Percentiles rank a stretch among this genome's conserved stretches.
These are phyloP conservation scores for Pseudobourletiella spinata DNA, from an alignment of 1,140 invertebrate species.

Conservation along the genomic window DNA sequence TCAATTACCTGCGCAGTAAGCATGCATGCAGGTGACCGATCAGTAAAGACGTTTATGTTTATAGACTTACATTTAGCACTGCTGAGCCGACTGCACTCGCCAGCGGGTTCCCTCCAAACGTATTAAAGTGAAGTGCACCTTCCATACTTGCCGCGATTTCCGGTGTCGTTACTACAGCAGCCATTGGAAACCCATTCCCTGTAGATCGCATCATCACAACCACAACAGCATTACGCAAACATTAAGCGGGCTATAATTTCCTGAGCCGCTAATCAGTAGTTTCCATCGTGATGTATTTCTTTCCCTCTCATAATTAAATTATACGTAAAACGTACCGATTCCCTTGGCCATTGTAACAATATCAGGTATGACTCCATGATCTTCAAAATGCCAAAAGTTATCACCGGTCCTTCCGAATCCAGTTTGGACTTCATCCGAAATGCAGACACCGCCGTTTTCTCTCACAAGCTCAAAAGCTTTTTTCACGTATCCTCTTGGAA, in stretches of 20 bases:
- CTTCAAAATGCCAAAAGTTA: slow-evolving; percentile 90
- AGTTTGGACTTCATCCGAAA: slow-evolving; percentile 74
- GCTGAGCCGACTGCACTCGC: slow-evolving; percentile 76
- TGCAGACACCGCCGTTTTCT: slow-evolving; percentile 71
- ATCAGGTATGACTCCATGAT: slow-evolving; percentile 77
- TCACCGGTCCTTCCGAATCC: slow-evolving; percentile 87
- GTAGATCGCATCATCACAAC: slow-evolving; percentile 35
- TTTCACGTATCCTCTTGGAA: slow-evolving; percentile 76
- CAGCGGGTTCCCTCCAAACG: slow-evolving; percentile 90
- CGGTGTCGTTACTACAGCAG: slow-evolving; percentile 80
- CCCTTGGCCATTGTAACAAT: slow-evolving; percentile 85
- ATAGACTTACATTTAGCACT: slow-evolving; percentile 73
- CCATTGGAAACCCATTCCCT: slow-evolving; percentile 86
- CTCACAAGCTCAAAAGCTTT: slow-evolving; percentile 69
- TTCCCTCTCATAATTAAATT: no score
- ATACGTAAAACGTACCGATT: slow-evolving; percentile 48
- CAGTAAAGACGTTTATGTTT: no score
- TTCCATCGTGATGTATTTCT: no score
- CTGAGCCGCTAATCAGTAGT: not conserved
- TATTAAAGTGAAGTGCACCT: slow-evolving; percentile 83
- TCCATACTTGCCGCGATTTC: slow-evolving; percentile 68
- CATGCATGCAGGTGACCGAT: no score
- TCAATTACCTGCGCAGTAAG: slow-evolving; percentile 86
- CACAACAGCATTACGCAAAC: no score
- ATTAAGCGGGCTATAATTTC: no score